phyloP scores from a whole-genome alignment of 2,797 vertebrate genomes.

The Myripristis murdjan region DNA sequence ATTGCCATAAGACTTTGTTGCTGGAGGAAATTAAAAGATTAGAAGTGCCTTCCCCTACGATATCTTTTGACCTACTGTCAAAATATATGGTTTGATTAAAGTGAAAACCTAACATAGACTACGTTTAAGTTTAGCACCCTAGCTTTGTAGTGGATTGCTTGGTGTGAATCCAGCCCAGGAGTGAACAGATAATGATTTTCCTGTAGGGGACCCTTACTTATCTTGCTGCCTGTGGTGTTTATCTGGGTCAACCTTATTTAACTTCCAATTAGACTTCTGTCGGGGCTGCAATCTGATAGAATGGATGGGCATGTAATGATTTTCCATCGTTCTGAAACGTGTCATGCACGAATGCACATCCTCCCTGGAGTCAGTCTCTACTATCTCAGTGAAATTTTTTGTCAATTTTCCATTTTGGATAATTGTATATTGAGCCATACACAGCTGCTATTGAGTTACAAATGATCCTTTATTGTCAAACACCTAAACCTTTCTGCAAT shows the following conservation, averaged over 20 bases:
- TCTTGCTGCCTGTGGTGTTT: not conserved
- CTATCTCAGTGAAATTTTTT: not conserved
- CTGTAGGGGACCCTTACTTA: not conserved
- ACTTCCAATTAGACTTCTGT: constrained; percentile 5
- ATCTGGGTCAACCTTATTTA: constrained; percentile 1
- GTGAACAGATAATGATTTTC: not conserved
- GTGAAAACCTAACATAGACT: too few species aligned
- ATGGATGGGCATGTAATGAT: not conserved
- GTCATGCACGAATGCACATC: not conserved
- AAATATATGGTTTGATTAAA: too few species aligned
- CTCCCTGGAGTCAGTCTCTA: not conserved
- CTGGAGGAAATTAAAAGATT: too few species aligned
- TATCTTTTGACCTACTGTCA: too few species aligned
- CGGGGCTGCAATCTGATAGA: constrained; percentile 1
- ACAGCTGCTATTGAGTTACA: not conserved
- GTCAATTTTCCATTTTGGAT: not conserved
- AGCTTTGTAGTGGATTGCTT: not conserved
- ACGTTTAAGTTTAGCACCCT: not conserved
- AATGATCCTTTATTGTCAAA: not conserved
- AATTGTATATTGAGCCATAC: not conserved
- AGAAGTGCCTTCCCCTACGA: too few species aligned
- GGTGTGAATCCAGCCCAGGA: not conserved
- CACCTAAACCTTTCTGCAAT: not conserved
- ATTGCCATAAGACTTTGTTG: too few species aligned
- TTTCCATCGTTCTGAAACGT: constrained; percentile 5